phyloP scores from a whole-genome alignment of 2,888 invertebrate species.

The Oligia strigilis region DNA sequence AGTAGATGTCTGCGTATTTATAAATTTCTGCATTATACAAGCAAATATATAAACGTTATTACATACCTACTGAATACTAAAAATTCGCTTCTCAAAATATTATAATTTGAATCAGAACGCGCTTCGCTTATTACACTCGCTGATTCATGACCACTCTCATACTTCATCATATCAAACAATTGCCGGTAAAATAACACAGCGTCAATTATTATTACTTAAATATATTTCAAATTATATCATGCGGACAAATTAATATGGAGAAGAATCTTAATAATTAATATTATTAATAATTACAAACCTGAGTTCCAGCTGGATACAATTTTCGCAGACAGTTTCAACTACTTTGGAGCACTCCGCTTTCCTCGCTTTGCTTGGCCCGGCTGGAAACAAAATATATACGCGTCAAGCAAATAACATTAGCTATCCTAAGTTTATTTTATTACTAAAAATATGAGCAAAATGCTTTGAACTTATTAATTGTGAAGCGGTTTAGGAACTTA shows the following conservation, averaged over 20 bases:
- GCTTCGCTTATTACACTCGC: slow-evolving; percentile 68
- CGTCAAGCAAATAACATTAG: slow-evolving; percentile 84
- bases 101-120: slow-evolving; percentile 53
- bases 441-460: slow-evolving; percentile 34
- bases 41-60: slow-evolving; percentile 52
- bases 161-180: slow-evolving; percentile 44
- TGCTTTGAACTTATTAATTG: slow-evolving; percentile 34
- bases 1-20: slow-evolving; percentile 26
- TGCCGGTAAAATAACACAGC: slow-evolving; percentile 50
- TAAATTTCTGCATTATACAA: slow-evolving; percentile 57
- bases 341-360: slow-evolving; percentile 74
- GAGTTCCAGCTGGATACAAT: slow-evolving; percentile 78
- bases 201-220: slow-evolving; percentile 52
- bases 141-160: slow-evolving; percentile 56
- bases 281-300: slow-evolving; percentile 86
- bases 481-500: slow-evolving; percentile 23
- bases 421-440: slow-evolving; percentile 58
- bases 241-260: slow-evolving; percentile 71
- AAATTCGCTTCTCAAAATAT: slow-evolving; percentile 71
- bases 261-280: slow-evolving; percentile 76
- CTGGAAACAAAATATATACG: slow-evolving; percentile 87
- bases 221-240: slow-evolving; percentile 69
- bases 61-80: slow-evolving; percentile 59
- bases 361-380: slow-evolving; percentile 80
- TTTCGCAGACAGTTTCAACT: slow-evolving; percentile 76